A percentile compares a stretch with the other conserved stretches of the same genome.
phyloP scores from a whole-genome alignment of 2,113 vertebrate genomes.

The Pachyramphus minor region DNA sequence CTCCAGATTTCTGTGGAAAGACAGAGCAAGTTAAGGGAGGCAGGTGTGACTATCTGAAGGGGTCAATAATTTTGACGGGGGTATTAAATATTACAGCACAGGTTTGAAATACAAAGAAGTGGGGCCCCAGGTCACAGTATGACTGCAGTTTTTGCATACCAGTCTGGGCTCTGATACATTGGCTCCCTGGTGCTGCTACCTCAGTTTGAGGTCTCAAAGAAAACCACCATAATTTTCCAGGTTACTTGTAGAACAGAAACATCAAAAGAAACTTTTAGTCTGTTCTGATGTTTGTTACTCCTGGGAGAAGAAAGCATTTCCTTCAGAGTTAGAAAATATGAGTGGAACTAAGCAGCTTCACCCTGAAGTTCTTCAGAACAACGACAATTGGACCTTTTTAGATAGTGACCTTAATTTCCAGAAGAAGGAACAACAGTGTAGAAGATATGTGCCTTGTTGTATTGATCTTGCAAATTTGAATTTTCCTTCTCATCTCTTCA shows the following conservation, averaged over 20 bases:
- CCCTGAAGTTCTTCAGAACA: neutral
- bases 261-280: conserved; percentile 20
- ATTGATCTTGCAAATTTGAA: neutral
- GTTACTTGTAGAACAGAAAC: neutral
- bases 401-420: neutral
- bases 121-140: neutral
- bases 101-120: neutral
- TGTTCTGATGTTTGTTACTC: neutral
- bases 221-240: neutral
- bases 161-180: neutral
- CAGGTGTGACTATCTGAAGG: neutral
- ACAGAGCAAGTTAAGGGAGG: neutral
- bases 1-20: neutral
- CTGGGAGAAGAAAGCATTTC: conserved; percentile 4
- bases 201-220: neutral
- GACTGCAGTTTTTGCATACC: neutral
- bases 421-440: neutral
- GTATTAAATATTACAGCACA: neutral
- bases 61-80: neutral
- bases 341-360: neutral
- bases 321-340: neutral
- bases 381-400: neutral
- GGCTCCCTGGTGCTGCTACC: neutral
- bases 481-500: neutral
- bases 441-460: neutral